phyloP scores from a whole-genome alignment of 1,140 invertebrate genomes.

The Drosophila novamexicana region DNA sequence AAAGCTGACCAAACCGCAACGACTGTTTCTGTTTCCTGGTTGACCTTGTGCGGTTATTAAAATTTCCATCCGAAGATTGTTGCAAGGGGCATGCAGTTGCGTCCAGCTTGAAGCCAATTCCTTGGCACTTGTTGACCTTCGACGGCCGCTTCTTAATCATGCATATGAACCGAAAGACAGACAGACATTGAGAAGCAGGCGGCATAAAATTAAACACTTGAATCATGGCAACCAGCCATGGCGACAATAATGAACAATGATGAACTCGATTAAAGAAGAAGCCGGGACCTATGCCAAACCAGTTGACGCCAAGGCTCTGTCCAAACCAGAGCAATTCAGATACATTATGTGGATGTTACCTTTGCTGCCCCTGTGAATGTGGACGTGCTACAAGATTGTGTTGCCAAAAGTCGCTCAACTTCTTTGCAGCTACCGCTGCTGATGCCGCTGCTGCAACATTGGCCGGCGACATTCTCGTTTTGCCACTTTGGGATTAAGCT shows the following conservation, averaged over 20 bases:
- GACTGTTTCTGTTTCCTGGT: constrained; percentile 56
- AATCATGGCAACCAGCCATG: constrained; percentile 59
- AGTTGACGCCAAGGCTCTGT: constrained; percentile 52
- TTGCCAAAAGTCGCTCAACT: constrained; percentile 68
- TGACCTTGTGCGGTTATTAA: constrained; percentile 78
- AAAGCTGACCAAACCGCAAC: constrained; percentile 64
- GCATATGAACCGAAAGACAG: constrained; percentile 49
- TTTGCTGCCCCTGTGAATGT: constrained; percentile 27
- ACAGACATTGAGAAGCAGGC: constrained; percentile 51
- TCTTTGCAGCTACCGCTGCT: constrained; percentile 28
- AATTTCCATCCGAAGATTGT: constrained; percentile 79
- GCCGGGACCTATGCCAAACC: constrained; percentile 58
- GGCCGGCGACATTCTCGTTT: constrained; percentile 75
- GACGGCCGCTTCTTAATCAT: constrained; percentile 60
- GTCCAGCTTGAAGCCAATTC: constrained; percentile 76
- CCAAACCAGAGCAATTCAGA: constrained; percentile 61
- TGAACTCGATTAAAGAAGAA: constrained; percentile 76
- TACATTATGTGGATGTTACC: constrained; percentile 57
- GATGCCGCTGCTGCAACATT: constrained; percentile 60
- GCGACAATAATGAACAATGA: constrained; percentile 82
- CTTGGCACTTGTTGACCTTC: constrained; percentile 79
- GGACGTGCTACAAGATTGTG: constrained; percentile 10
- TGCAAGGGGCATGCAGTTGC: constrained; percentile 21
- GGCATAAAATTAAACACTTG: constrained; percentile 80
- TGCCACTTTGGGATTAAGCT: constrained; percentile 80